Evolutionary conservation across 2,113 vertebrate species (phyloP), one percentile per base, ranked within the genome.

Genomic region (Vicugna pacos): DNA sequence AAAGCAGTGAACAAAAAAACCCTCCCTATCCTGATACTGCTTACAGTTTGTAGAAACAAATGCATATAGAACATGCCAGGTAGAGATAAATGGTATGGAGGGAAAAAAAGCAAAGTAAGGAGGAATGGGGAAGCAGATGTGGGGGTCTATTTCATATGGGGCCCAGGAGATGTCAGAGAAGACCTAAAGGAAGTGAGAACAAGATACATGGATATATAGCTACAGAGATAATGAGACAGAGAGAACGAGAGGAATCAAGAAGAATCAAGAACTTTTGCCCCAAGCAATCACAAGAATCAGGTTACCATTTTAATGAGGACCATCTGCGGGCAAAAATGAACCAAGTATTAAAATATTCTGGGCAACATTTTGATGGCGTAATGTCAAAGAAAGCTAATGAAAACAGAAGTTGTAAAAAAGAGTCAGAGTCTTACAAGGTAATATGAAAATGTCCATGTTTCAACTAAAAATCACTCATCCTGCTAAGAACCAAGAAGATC

Each of bases 261-360:
- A 60, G 48, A 72, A 86, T 46, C 19, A 19, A 95, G 32, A 30
- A 48, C 76, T n/a, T 93, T 92, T 93, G 46, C 56, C 72, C 54
- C n/a, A 35, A 94, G n/a, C 65, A 82, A 70, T 26, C 82, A 5
- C 7, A 91, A 91, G 35, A 87, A 88, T 89, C 58, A 83, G 20
- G 70, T n/a, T 96, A 35, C 22, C 54, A 77, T 76, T 75, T 92
- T 93, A 93, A 93, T 95, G 42, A 94, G 28, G 56, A 58, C 24
- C 35, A 75, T 94, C 50, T 77, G 28, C 93, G 19, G 91, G 28
- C 4, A 50, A 86, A 81, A 54, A 38, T 42, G 64, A 97, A 89
- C 67, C 24, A 73, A 95, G 17, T 56, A 54, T 60, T 85, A 91
- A 75, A 93, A 91, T 84, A 85, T 79, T 13, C n/a, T 94, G 81